phyloP scores from a whole-genome alignment of 1,140 invertebrate genomes.

The Drosophila eugracilis region DNA sequence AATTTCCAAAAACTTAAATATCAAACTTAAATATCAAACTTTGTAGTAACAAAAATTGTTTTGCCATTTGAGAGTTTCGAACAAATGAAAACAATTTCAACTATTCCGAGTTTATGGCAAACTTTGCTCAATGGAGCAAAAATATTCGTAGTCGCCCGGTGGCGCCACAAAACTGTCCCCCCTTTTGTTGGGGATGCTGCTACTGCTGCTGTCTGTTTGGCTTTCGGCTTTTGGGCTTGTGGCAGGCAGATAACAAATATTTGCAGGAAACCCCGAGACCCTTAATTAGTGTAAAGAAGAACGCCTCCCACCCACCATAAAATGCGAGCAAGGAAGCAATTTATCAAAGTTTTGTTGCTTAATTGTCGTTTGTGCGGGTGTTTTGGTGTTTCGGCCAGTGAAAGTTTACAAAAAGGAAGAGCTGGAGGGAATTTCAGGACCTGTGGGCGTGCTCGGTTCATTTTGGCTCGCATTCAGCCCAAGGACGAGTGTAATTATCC shows the following conservation, averaged over 20 bases:
- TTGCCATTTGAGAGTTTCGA: constrained; percentile 45
- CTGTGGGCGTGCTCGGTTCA: constrained; percentile 46
- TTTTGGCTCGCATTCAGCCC: constrained; percentile 18
- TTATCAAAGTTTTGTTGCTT: constrained; percentile 84
- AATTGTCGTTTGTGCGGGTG: constrained; percentile 78
- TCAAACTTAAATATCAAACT: background rate
- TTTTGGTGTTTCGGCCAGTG: constrained; percentile 49
- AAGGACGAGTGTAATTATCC: constrained; percentile 47
- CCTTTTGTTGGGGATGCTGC: constrained; percentile 53
- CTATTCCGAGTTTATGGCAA: constrained; percentile 73
- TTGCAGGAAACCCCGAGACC: constrained; percentile 82
- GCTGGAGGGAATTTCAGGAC: constrained; percentile 11
- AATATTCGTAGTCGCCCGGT: constrained; percentile 54
- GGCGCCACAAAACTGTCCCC: constrained; percentile 74
- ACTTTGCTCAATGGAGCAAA: constrained; percentile 70
- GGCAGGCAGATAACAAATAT: constrained; percentile 80
- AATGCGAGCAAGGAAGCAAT: constrained; percentile 80
- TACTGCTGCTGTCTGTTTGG: constrained; percentile 31
- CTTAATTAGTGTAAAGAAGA: constrained; percentile 82
- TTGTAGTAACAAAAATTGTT: constrained; percentile 36
- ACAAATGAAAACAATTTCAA: constrained; percentile 72
- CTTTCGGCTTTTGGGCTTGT: constrained; percentile 45
- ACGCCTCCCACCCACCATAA: constrained; percentile 64
- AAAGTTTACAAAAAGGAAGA: too few relatives aligned
- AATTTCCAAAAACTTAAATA: too few relatives aligned